These are phyloP conservation scores for Drosophila picticornis DNA, from an alignment of 2,888 invertebrate genomes.

Conservation along the genomic window DNA sequence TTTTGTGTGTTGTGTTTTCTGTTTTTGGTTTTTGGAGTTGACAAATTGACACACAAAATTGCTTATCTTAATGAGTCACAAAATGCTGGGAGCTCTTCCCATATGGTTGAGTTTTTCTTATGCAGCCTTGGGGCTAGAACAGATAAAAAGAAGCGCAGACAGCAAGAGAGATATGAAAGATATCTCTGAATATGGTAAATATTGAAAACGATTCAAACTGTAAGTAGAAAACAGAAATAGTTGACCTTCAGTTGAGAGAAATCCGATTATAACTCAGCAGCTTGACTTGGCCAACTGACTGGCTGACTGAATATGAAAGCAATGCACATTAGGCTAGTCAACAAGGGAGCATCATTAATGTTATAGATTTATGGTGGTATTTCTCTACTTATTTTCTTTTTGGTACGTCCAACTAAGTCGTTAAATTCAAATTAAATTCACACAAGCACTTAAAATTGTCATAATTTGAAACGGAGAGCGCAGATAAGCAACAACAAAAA, in stretches of 20 bases:
- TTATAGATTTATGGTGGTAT: constrained; percentile 48
- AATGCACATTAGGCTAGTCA: constrained; percentile 37
- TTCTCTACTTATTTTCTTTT: constrained; percentile 13
- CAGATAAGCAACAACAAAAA: background rate
- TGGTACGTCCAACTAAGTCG: constrained; percentile 28
- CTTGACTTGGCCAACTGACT: background rate
- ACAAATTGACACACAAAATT: constrained; percentile 72
- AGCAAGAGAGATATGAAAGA: constrained; percentile 30
- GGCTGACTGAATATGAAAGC: constrained; percentile 21
- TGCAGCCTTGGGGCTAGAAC: constrained; percentile 34
- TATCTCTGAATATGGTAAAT: constrained; percentile 9
- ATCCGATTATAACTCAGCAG: constrained; percentile 20
- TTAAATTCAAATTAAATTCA: constrained; percentile 67
- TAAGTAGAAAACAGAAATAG: background rate
- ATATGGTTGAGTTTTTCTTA: constrained; percentile 28
- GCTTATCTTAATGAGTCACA: constrained; percentile 73
- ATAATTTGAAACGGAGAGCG: constrained; percentile 60
- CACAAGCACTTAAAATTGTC: constrained; percentile 66
- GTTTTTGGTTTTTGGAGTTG: constrained; percentile 48
- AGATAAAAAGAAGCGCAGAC: constrained; percentile 25
- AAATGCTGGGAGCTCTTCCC: constrained; percentile 44
- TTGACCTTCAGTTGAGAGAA: constrained; percentile 31
- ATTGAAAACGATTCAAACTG: constrained; percentile 7
- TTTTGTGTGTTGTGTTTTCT: constrained; percentile 14
- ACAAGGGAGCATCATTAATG: constrained; percentile 31